phyloP scores from a whole-genome alignment of 2,113 vertebrate species.

The Zosterops borbonicus region DNA sequence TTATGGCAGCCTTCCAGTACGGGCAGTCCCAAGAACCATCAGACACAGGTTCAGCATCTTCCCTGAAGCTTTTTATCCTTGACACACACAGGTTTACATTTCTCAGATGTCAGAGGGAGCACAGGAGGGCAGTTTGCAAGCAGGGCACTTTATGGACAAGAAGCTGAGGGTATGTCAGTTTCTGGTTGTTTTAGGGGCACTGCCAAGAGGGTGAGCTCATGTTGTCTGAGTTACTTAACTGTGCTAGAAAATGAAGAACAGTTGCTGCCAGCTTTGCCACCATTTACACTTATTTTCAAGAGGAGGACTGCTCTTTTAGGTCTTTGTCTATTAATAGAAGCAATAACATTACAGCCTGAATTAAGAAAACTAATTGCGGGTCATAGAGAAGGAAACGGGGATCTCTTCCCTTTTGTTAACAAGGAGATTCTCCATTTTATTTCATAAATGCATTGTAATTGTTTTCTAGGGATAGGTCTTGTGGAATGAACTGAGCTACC shows the following conservation, averaged over 20 bases:
- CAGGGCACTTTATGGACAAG: background rate
- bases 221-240: background rate
- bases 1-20: background rate
- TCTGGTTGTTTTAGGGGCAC: background rate
- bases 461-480: slow-evolving; percentile 22
- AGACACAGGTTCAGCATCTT: background rate
- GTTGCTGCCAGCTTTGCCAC: background rate
- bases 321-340: background rate
- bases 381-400: background rate
- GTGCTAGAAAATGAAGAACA: slow-evolving; percentile 12
- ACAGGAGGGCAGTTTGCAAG: background rate
- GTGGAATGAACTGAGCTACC: background rate
- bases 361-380: background rate
- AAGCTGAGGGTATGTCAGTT: background rate
- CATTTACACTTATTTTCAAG: slow-evolving; percentile 1
- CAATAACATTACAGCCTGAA: background rate
- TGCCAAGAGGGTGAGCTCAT: background rate
- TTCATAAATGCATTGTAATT: slow-evolving; percentile 11
- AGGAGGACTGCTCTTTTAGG: background rate
- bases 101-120: background rate
- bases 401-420: slow-evolving; percentile 46
- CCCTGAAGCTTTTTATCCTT: background rate
- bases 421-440: slow-evolving; percentile 37
- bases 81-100: background rate
- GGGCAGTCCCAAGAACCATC: background rate